Percentiles rank a stretch among this genome's conserved stretches.
Evolutionary conservation across 2,113 vertebrate genomes (phyloP).

Genomic region (Catharus fuscescens): DNA sequence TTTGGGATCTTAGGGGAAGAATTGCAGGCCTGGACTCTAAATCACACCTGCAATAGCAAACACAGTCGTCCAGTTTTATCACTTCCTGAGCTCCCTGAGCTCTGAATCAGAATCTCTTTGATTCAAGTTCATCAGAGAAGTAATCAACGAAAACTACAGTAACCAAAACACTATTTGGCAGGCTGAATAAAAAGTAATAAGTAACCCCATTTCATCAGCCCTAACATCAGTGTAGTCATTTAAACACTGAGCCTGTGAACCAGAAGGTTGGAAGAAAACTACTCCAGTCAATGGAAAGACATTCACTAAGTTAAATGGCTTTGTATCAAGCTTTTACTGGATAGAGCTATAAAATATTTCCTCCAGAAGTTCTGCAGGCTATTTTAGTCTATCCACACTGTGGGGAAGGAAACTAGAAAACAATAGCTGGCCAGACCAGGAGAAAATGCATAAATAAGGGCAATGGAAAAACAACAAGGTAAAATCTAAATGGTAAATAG

Average conservation of each 20-base stretch:
- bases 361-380: conserved; percentile 16
- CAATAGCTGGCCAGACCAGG: not conserved
- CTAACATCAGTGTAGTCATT: not conserved
- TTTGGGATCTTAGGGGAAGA: not conserved
- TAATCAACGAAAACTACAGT: not conserved
- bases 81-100: not conserved
- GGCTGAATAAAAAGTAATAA: not conserved
- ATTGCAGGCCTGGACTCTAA: not conserved
- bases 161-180: not conserved
- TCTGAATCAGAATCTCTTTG: not conserved
- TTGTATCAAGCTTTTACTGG: conserved; percentile 31
- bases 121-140: not conserved
- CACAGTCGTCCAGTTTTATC: not conserved
- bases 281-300: conserved; percentile 17
- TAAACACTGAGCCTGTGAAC: not conserved
- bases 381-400: conserved; percentile 1
- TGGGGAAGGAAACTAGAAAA: conserved; percentile 41
- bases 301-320: conserved; percentile 27
- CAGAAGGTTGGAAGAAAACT: not conserved
- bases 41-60: not conserved
- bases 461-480: not conserved
- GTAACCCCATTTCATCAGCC: not conserved
- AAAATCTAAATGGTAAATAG: not conserved
- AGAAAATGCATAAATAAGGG: conserved; percentile 5
- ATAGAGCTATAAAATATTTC: conserved; percentile 31